These are phyloP conservation scores for Rhombomys opimus DNA, from an alignment of 2,113 vertebrate species.

Conservation along the genomic window DNA sequence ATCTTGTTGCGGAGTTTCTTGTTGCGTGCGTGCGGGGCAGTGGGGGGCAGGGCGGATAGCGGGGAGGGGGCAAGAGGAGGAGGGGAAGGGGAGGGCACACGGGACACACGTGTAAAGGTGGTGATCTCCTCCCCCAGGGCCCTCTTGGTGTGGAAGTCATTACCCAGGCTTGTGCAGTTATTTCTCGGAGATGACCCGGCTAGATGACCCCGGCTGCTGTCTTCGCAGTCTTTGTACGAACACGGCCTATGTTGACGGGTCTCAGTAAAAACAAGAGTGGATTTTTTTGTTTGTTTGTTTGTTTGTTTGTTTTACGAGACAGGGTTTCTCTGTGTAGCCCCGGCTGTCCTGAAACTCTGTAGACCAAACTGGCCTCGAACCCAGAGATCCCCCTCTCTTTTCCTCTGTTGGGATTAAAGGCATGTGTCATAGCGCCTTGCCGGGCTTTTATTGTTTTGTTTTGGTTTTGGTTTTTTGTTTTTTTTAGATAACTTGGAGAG, in stretches of 20 bases:
- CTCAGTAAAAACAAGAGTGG: neutral
- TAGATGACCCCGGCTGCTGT: conserved; percentile 92
- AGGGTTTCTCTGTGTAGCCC: no score
- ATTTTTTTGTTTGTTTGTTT: neutral
- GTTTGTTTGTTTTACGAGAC: no score
- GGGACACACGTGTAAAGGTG: conserved; percentile 78
- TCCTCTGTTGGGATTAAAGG: no score
- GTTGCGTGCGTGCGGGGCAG: no score
- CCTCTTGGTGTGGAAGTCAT: conserved; percentile 97
- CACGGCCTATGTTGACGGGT: neutral
- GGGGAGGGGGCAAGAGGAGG: no score
- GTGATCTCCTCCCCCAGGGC: conserved; percentile 95
- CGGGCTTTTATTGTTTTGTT: neutral
- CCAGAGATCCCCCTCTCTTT: no score
- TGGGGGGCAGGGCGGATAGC: no score
- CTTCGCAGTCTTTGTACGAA: conserved; percentile 94
- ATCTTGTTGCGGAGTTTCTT: conserved; percentile 68
- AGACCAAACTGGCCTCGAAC: no score
- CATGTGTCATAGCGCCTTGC: no score
- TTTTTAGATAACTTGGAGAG: neutral
- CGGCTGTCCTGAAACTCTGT: no score
- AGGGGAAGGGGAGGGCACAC: no score
- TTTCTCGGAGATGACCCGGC: conserved; percentile 92
- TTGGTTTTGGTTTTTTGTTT: neutral
- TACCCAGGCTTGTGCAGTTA: conserved; percentile 95